Evolutionary conservation across 2,113 vertebrate genomes (phyloP), one percentile per base, ranked within the genome.

Genomic region (Psammodynastes pulverulentus): DNA sequence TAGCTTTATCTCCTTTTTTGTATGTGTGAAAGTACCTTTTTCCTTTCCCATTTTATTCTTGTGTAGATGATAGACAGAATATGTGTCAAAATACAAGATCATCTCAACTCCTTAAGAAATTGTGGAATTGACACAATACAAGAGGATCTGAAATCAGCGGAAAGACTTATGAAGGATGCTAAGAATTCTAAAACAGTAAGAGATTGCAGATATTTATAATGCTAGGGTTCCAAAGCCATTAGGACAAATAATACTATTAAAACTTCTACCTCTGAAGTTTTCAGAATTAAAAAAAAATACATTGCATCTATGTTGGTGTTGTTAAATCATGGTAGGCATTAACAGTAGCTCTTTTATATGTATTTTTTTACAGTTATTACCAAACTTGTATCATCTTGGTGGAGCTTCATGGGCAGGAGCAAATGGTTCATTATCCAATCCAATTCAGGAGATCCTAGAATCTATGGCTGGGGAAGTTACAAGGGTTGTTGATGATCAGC

Each of bases 11-110:
- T 62, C 34, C 9, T 17, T 86, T n/a, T 86, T 86, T 9, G 6
- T 21, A 84, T 1, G 5, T 2, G 10, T 34, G 10, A 15, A 91
- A 86, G 43, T 92, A 13, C 72, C 91, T 86, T 45, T 48, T 85
- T 62, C 9, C 89, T 5, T 56, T 12, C 53, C 91, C 84, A 67
- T 58, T 93, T 87, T 91, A 93, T 67, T 93, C 88, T 39, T 93
- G 86, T 91, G 88, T 95, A 99, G 99, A 99, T 99, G 99, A 99
- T 99, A 92, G 99, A 99, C 95, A 97, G 99, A 95, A 98, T 99
- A 93, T 99, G 99, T 95, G 99, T 99, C 62, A 99, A 99, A 97
- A 98, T 99, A 45, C 99, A 99, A 96, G 99, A 99, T 95, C 99
- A 99, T 93, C 98, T 99, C 89, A 99, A 99, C 97, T 99, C 99